These are phyloP conservation scores for Hecatera dysodea DNA, from an alignment of 2,888 invertebrate species.

Conservation along the genomic window DNA sequence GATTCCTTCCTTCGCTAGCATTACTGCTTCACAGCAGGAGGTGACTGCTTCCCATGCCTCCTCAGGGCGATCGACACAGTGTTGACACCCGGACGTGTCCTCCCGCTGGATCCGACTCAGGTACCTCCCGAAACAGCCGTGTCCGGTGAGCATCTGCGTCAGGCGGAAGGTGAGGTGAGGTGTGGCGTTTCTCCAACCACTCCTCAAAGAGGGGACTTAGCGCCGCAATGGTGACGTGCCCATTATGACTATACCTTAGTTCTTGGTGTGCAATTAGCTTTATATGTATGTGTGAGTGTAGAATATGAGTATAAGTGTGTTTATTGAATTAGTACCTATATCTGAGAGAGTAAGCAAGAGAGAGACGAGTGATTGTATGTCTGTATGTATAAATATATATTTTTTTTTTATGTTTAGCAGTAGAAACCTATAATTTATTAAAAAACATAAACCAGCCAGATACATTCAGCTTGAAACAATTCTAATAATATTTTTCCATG, in stretches of 20 bases:
- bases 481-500: neutral
- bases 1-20: no score
- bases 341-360: slow-evolving; percentile 10
- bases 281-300: neutral
- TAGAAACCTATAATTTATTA: neutral
- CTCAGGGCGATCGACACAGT: no score
- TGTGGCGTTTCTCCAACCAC: no score
- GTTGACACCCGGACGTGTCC: no score
- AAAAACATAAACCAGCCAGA: neutral
- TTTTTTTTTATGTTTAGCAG: neutral
- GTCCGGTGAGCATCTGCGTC: no score
- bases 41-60: no score
- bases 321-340: neutral
- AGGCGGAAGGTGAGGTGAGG: no score
- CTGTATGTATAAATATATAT: neutral
- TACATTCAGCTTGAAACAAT: neutral
- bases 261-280: neutral
- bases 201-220: no score
- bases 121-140: no score
- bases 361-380: neutral
- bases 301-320: neutral
- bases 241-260: neutral
- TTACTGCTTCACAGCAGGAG: no score
- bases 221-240: no score
- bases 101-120: no score